Conservation (phyloP, 92 coral and sea anemone species). For the Phenganax marumi region DNA sequence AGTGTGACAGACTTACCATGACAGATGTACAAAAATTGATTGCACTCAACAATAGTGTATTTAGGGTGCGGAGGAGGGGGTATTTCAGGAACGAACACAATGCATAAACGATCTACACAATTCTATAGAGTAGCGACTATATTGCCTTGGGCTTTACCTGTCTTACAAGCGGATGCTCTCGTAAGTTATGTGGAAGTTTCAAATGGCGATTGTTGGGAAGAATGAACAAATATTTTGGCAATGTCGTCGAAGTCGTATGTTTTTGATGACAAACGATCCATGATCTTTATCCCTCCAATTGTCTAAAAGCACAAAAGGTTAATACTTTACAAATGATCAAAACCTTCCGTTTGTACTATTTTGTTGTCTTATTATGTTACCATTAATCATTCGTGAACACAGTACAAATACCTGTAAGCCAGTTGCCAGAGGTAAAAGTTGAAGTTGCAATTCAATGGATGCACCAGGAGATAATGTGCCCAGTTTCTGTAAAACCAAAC, state of each 20-base stretch:
- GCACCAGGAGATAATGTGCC: slow-evolving; percentile 82
- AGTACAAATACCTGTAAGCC: slow-evolving; percentile 76
- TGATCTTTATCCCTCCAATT: slow-evolving; percentile 79
- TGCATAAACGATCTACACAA: too few species aligned
- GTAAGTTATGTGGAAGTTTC: slow-evolving; percentile 4
- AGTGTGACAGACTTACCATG: too few species aligned
- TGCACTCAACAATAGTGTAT: too few species aligned
- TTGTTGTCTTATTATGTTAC: not conserved
- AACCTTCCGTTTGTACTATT: not conserved
- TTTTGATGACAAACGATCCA: slow-evolving; percentile 79
- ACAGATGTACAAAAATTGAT: too few species aligned
- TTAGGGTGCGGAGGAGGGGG: too few species aligned
- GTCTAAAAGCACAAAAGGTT: slow-evolving; percentile 57
- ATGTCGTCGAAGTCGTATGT: slow-evolving; percentile 90
- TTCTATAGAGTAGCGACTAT: too few species aligned
- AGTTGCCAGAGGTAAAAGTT: slow-evolving; percentile 85
- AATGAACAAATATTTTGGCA: slow-evolving; percentile 81
- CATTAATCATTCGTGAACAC: not conserved
- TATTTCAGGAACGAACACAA: too few species aligned
- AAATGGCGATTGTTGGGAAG: slow-evolving; percentile 78
- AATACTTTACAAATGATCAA: not conserved
- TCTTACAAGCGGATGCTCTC: not conserved
- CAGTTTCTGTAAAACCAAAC: slow-evolving; percentile 57
- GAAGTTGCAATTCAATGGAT: slow-evolving; percentile 67
- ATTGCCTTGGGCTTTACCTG: not conserved